phyloP scores from a whole-genome alignment of 2,888 invertebrate genomes.

The Sacculina carcini region DNA sequence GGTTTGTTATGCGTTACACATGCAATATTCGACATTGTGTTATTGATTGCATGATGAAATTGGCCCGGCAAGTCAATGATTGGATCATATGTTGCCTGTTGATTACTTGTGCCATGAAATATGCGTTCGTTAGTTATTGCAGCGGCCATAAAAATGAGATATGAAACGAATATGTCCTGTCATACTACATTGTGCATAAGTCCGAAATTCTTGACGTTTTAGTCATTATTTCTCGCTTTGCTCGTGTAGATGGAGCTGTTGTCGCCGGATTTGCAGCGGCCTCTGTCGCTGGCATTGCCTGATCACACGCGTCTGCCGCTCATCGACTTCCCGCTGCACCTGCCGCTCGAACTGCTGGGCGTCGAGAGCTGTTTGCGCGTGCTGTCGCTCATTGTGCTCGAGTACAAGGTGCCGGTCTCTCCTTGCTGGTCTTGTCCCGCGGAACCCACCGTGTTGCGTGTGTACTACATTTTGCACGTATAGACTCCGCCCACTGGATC shows the following conservation, averaged over 20 bases:
- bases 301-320: slow-evolving; percentile 91
- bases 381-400: slow-evolving; percentile 75
- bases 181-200: neutral
- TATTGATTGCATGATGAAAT: too few relatives aligned
- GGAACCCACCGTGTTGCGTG: too few relatives aligned
- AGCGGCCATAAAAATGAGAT: too few relatives aligned
- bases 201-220: slow-evolving; percentile 6
- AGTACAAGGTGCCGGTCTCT: slow-evolving; percentile 59
- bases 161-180: neutral
- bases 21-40: too few relatives aligned
- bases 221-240: too few relatives aligned
- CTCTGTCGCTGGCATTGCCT: slow-evolving; percentile 70
- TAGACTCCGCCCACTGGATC: too few relatives aligned
- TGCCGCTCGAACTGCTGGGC: slow-evolving; percentile 87
- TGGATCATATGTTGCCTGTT: too few relatives aligned
- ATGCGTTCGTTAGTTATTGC: too few relatives aligned
- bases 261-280: slow-evolving; percentile 52
- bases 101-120: too few relatives aligned
- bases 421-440: neutral
- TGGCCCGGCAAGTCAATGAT: too few relatives aligned
- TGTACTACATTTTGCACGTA: too few relatives aligned
- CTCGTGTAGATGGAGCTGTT: slow-evolving; percentile 50
- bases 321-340: slow-evolving; percentile 91
- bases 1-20: too few relatives aligned
- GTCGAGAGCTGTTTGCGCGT: slow-evolving; percentile 88